Evolutionary conservation across 92 coral and sea anemone genomes (phyloP), one percentile per base, ranked within the genome.

Genomic region (Siderastrea siderea): DNA sequence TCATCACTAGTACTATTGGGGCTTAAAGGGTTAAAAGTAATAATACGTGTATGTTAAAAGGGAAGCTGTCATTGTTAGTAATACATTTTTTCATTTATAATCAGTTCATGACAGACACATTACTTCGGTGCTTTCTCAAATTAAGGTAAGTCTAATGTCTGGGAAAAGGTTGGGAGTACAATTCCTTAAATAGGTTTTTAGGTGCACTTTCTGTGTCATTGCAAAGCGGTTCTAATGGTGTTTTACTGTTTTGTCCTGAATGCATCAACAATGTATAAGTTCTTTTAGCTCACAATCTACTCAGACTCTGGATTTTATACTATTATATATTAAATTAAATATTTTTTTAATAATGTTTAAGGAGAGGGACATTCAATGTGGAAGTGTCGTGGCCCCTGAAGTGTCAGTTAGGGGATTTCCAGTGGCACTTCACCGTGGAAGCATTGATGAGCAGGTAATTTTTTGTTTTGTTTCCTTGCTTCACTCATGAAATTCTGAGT

Each of bases 321-420:
- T 6, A 1, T 10, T 58, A 2, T 58, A 26, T 26, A 26, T 26
- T 26, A 26, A 26, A 26, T 26, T 0, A 26, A 26, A 26, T 13
- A 6, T 68, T 78, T 60, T 53, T 68, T 6, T 8, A 44, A 1
- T 68, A 1, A 45, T 75, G n/a, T 78, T 83, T 46, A 51, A 97
- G 99, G 99, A 97, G 74, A 88, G 96, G 70, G 97, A 95, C 67
- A 88, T 89, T 53, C 78, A 77, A 16, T 68, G 73, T 12, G 69
- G 86, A 60, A 88, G 88, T 45, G 84, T 92, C 26, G 2, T 82
- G 52, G 72, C 93, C 77, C 99, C 99, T 13, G 44, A 75, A 59
- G 85, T 91, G 6, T 91, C 96, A 9, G 76, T 88, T 75, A 93
- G 81, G 49, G 99, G 99, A 43, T 97, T 97, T 81, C 99, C 99